Percentiles rank a stretch among this genome's conserved stretches.
Conservation (phyloP, 2,113 vertebrate genomes). For the Melanostigma gelatinosum region DNA sequence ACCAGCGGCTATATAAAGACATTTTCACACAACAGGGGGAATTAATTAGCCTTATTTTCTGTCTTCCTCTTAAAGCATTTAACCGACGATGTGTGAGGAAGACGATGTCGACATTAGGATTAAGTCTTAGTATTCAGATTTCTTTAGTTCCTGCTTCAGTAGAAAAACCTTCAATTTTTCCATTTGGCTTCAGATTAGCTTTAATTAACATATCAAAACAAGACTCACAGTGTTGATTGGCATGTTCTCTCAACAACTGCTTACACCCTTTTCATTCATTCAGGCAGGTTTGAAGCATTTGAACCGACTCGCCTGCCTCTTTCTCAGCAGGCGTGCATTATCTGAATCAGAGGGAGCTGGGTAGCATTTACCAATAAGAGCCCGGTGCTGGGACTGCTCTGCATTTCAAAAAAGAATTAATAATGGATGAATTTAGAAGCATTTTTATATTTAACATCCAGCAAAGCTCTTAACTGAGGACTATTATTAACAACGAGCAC, state of each 20-base stretch:
- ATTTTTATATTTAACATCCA: conserved; percentile 11
- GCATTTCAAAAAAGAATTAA: conserved; percentile 30
- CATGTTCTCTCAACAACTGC: conserved; percentile 61
- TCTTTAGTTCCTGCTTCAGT: conserved; percentile 16
- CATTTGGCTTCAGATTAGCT: conserved; percentile 24
- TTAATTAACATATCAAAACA: conserved; percentile 67
- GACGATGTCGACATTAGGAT: conserved; percentile 9
- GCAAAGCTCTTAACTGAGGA: neutral
- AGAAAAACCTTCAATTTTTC: conserved; percentile 25
- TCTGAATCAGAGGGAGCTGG: conserved; percentile 31
- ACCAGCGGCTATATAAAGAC: neutral
- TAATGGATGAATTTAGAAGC: conserved; percentile 19
- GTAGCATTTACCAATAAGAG: conserved; percentile 44
- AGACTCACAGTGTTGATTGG: conserved; percentile 54
- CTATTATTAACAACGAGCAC: neutral
- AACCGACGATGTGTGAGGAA: neutral
- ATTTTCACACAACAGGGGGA: neutral
- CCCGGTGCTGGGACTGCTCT: conserved; percentile 22
- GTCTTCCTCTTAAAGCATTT: conserved; percentile 2
- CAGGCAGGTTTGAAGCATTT: conserved; percentile 62
- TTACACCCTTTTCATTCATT: conserved; percentile 51
- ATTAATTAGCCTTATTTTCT: conserved; percentile 16
- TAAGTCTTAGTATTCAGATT: neutral
- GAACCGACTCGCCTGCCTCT: conserved; percentile 50
- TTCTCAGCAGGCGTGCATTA: conserved; percentile 62